Conservation (phyloP, 2,888 invertebrate genomes). For the Phaedon cochleariae region DNA sequence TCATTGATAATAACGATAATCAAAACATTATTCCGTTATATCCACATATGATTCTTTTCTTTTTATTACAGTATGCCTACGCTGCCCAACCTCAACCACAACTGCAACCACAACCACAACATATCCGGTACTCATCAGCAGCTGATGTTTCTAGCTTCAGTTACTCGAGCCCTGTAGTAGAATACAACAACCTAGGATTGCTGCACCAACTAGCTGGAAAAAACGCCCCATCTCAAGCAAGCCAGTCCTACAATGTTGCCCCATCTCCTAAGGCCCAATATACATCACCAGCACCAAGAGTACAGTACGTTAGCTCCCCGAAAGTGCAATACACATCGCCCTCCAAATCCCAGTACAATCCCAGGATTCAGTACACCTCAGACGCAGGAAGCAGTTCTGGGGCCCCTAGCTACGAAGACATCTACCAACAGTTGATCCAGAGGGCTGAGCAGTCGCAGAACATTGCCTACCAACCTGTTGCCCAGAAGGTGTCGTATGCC, state of each 20-base stretch:
- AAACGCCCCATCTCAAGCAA: conserved; percentile 36
- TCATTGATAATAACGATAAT: too few relatives aligned
- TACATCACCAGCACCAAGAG: conserved; percentile 26
- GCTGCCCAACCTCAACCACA: conserved; percentile 31
- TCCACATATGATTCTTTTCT: too few relatives aligned
- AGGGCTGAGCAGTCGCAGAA: conserved; percentile 32
- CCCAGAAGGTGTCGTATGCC: background rate
- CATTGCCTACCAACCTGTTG: conserved; percentile 19
- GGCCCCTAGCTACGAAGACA: conserved; percentile 31
- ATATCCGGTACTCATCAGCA: conserved; percentile 56
- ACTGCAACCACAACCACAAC: conserved; percentile 35
- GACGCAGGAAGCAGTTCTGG: conserved; percentile 17
- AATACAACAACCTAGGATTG: conserved; percentile 57
- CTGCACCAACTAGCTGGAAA: conserved; percentile 54
- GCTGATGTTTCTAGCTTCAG: conserved; percentile 59
- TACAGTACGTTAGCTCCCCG: conserved; percentile 31
- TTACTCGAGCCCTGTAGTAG: conserved; percentile 58
- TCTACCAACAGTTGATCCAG: conserved; percentile 37
- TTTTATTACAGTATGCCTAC: conserved; percentile 39
- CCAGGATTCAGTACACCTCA: conserved; percentile 33
- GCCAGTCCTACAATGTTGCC: conserved; percentile 32
- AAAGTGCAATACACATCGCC: conserved; percentile 15
- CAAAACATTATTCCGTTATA: too few relatives aligned
- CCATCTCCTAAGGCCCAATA: conserved; percentile 30
- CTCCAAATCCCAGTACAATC: conserved; percentile 15